Evolutionary conservation across 2,113 vertebrate genomes (phyloP).

Genomic region (Silurus meridionalis): DNA sequence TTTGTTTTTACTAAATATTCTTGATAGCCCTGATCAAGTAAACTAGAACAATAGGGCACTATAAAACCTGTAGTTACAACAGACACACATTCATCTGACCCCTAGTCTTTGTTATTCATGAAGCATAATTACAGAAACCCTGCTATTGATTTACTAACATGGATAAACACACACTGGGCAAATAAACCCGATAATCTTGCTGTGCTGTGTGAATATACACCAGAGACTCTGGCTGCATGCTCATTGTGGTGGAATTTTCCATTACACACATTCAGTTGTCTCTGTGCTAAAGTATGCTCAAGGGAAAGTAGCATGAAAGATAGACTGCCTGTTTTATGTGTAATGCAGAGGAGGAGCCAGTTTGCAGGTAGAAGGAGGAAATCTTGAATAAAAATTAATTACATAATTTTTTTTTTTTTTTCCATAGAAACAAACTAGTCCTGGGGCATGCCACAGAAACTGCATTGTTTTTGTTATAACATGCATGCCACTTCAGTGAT

Average conservation of each 20-base stretch:
- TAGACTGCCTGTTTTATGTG: not conserved
- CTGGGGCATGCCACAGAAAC: not conserved
- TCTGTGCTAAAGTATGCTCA: not conserved
- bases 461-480: not conserved
- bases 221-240: conserved; percentile 33
- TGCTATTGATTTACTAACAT: conserved; percentile 43
- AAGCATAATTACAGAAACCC: not conserved
- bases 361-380: not conserved
- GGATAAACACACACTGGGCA: conserved; percentile 21
- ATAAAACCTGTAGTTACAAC: not conserved
- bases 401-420: not conserved
- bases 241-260: conserved; percentile 59
- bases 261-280: conserved; percentile 50
- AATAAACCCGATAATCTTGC: conserved; percentile 41
- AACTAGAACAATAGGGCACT: not conserved
- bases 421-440: not conserved
- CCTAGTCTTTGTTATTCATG: not conserved
- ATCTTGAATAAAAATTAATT: not conserved
- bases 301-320: not conserved
- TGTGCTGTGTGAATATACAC: conserved; percentile 37
- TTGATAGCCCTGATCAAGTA: no score
- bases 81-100: not conserved
- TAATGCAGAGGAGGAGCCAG: not conserved
- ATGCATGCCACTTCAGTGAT: not conserved
- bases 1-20: no score